Conservation (phyloP, 2,888 invertebrate species). For the Conus canariensis region DNA sequence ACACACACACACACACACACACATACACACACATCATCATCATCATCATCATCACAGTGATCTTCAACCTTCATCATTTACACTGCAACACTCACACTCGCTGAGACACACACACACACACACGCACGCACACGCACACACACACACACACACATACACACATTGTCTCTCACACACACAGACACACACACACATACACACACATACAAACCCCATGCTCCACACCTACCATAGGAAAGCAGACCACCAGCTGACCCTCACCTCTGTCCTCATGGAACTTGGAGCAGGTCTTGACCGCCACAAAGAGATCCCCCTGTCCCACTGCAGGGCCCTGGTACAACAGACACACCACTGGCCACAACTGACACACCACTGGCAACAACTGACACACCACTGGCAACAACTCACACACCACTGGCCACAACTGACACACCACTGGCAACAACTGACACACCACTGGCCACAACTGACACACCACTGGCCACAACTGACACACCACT, state of each 20-base stretch:
- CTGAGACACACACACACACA: background rate
- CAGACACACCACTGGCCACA: too few species aligned
- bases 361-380: conserved; percentile 54
- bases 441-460: too few species aligned
- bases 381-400: background rate
- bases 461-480: too few species aligned
- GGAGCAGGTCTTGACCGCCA: conserved; percentile 94
- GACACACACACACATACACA: background rate
- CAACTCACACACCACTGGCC: background rate
- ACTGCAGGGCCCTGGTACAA: conserved; percentile 82
- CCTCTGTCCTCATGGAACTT: conserved; percentile 88
- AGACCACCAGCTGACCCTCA: conserved; percentile 49
- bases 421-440: too few species aligned
- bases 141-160: background rate
- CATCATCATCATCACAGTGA: background rate
- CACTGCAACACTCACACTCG: background rate
- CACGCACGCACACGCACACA: background rate
- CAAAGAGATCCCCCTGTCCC: conserved; percentile 84
- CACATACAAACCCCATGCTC: too few species aligned
- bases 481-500: too few species aligned
- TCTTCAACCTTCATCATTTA: background rate
- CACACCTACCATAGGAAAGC: background rate
- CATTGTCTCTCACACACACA: background rate
- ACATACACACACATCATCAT: background rate
- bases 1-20: background rate